phyloP scores from a whole-genome alignment of 2,888 invertebrate genomes.

The Leucophenga maculata region DNA sequence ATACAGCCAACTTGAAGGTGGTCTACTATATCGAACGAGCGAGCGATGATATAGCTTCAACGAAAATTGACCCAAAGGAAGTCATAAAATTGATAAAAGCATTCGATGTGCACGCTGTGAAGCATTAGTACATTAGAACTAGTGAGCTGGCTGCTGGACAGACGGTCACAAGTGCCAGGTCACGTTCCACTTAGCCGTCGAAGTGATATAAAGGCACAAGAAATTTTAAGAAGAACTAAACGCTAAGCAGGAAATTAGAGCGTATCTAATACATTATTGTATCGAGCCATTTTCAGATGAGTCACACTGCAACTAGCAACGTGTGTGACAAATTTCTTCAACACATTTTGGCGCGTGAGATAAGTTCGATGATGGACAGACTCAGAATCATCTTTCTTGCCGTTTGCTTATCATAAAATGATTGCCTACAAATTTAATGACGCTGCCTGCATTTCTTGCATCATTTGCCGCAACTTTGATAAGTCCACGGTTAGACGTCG shows the following conservation, averaged over 20 bases:
- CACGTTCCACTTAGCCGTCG: constrained; percentile 53
- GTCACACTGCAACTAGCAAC: constrained; percentile 39
- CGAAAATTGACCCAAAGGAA: constrained; percentile 47
- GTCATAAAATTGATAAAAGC: constrained; percentile 60
- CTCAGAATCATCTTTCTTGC: not conserved
- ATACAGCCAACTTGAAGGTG: constrained; percentile 43
- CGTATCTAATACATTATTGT: constrained; percentile 8
- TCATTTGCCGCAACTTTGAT: constrained; percentile 20
- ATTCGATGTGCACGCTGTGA: constrained; percentile 6
- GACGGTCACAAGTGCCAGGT: constrained; percentile 52
- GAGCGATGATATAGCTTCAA: constrained; percentile 13
- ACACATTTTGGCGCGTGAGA: constrained; percentile 18
- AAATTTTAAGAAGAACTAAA: not conserved
- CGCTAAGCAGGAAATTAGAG: constrained; percentile 18
- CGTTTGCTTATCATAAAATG: constrained; percentile 29
- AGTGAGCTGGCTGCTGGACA: constrained; percentile 33
- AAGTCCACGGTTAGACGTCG: not conserved
- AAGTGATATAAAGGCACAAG: not conserved
- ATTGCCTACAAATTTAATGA: constrained; percentile 61
- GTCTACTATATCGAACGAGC: constrained; percentile 40
- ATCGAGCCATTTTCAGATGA: constrained; percentile 40
- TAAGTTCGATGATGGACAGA: not conserved
- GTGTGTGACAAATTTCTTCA: constrained; percentile 21
- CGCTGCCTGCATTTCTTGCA: constrained; percentile 27
- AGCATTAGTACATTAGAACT: constrained; percentile 11